Evolutionary conservation across 1,140 invertebrate species (phyloP), one percentile per base, ranked within the genome.

Genomic region (Brachionus plicatilis): DNA sequence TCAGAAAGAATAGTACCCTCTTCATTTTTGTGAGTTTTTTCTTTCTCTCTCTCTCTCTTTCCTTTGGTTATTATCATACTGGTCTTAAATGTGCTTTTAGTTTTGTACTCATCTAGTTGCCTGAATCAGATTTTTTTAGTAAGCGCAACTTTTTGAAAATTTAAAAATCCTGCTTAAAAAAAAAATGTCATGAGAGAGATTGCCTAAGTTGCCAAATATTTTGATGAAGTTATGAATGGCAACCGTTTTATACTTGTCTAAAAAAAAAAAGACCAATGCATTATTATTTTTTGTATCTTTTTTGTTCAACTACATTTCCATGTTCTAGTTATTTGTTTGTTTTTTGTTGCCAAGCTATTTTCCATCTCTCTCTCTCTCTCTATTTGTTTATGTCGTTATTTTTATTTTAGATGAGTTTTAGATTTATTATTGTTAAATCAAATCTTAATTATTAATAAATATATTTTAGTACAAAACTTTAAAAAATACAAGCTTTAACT

Each of bases 41-140:
- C 17, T 41, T 14, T 80, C 29, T 41, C 47, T 17, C n/a, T 27
- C 1, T 78, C 7, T 37, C 11, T 29, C 14, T 72, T n/a, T n/a
- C n/a, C 27, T 33, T 8, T n/a, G 24, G 24, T 24, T 24, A 24
- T 24, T 24, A 37, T 41, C 27, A 17, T 6, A 29, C 20, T 80
- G 76, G 56, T 80, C 65, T 68, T 82, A 47, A 82, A 43, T 37
- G 17, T 17, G 17, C 56, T 53, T 80, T 12, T 80, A 9, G 60
- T 43, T 47, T 45, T 75, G 7, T 76, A 27, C 3, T 76, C 72
- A 82, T 82, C 33, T 82, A 68, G 79, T 60, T 47, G 79, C 79
- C 79, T 82, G 79, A 82, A 82, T 82, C 79, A 82, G 79, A 82
- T 65, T 20, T 82, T 82, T 82, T 82, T 82, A 82, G 79, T 82